phyloP scores from a whole-genome alignment of 2,888 invertebrate species.

The Cremastinae sp. region DNA sequence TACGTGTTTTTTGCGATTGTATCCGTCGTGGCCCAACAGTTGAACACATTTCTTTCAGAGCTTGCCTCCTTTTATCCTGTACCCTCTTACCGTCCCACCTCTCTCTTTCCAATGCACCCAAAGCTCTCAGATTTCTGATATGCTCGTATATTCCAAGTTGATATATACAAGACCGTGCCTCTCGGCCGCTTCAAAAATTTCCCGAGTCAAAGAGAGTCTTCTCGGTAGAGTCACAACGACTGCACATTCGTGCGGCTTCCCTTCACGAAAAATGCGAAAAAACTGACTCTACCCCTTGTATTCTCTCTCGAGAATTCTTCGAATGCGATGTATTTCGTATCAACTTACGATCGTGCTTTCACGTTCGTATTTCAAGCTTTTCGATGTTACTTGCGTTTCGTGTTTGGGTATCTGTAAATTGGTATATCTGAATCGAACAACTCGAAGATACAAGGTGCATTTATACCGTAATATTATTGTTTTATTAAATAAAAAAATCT shows the following conservation, averaged over 20 bases:
- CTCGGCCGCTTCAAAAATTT: slow-evolving; percentile 26
- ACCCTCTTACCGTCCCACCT: slow-evolving; percentile 42
- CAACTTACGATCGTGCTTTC: slow-evolving; percentile 70
- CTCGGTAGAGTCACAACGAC: slow-evolving; percentile 38
- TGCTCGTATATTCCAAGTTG: slow-evolving; percentile 43
- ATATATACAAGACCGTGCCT: slow-evolving; percentile 4
- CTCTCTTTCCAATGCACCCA: slow-evolving; percentile 38
- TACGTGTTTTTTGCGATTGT: slow-evolving; percentile 8
- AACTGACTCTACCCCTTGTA: slow-evolving; percentile 22
- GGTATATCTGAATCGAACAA: slow-evolving; percentile 42
- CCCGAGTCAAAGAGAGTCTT: slow-evolving; percentile 46
- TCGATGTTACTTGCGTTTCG: not conserved
- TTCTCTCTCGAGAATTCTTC: slow-evolving; percentile 68
- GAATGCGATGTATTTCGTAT: slow-evolving; percentile 70
- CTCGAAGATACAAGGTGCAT: slow-evolving; percentile 54
- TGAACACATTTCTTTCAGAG: slow-evolving; percentile 26
- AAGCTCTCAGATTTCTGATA: slow-evolving; percentile 50
- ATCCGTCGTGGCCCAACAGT: not conserved
- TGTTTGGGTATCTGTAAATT: not conserved
- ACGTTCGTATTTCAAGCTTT: slow-evolving; percentile 37
- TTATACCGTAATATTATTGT: no score
- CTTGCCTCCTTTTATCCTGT: slow-evolving; percentile 10
- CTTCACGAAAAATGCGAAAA: slow-evolving; percentile 68
- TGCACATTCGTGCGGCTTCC: slow-evolving; percentile 65
- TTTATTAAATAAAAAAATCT: no score